Conservation (phyloP, 37 sponge, comb jelly and placozoan species). For the Spongilla lacustris region DNA sequence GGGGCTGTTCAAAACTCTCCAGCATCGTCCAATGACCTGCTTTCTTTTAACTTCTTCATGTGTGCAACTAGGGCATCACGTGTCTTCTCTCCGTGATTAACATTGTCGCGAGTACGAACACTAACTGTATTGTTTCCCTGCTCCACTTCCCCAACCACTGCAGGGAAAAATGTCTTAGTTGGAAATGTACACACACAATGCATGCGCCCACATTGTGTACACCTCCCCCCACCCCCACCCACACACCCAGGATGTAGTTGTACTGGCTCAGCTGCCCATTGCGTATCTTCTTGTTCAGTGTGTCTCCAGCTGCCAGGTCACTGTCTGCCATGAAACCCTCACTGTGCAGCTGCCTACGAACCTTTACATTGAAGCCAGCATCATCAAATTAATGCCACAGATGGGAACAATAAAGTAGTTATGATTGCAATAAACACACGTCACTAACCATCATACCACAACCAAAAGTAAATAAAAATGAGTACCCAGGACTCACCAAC, state of each 20-base stretch:
- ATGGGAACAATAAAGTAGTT: no score
- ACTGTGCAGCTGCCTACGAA: conserved; percentile 18
- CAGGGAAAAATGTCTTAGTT: no score
- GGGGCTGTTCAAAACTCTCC: conserved; percentile 30
- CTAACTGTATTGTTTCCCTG: conserved; percentile 79
- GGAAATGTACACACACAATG: no score
- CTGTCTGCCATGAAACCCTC: conserved; percentile 78
- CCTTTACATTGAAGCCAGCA: no score
- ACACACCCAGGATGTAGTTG: conserved; percentile 91
- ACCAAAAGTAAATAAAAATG: no score
- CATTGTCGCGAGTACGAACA: conserved; percentile 90
- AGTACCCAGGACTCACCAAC: no score
- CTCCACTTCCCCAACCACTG: conserved; percentile 97
- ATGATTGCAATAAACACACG: no score
- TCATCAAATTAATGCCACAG: no score
- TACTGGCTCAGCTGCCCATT: conserved; percentile 95
- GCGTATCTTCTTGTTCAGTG: conserved; percentile 98
- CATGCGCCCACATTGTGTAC: neutral
- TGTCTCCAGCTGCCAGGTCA: conserved; percentile 80
- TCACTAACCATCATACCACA: no score
- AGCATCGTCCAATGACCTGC: conserved; percentile 46
- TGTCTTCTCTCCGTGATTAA: conserved; percentile 86
- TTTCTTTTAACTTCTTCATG: conserved; percentile 48
- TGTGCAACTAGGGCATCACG: conserved; percentile 37
- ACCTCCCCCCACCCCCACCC: neutral